Evolutionary conservation across 37 sponge, comb jelly and placozoan species (phyloP), one percentile per base, ranked within the genome.

Genomic region (Bolinopsis microptera): DNA sequence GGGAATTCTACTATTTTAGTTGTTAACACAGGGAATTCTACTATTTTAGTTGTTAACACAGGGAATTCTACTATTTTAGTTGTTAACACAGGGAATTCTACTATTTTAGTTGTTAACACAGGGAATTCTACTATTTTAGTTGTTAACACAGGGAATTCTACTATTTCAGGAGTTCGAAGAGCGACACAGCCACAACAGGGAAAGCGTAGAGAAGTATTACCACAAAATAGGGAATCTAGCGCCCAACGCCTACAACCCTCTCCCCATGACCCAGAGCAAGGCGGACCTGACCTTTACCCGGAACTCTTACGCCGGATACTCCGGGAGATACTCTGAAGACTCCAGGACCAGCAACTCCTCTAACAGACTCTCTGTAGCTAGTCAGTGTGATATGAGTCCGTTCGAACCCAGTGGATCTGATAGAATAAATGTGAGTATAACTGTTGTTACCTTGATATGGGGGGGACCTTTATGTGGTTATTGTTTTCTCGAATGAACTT

Each of bases 81-180:
- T n/a, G n/a, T n/a, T n/a, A n/a, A n/a, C n/a, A n/a, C n/a, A n/a
- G n/a, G n/a, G n/a, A n/a, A n/a, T n/a, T n/a, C n/a, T n/a, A n/a
- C n/a, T n/a, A n/a, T n/a, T n/a, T n/a, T n/a, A n/a, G n/a, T n/a
- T n/a, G n/a, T n/a, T n/a, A n/a, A n/a, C n/a, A n/a, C n/a, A n/a
- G n/a, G n/a, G n/a, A n/a, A n/a, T n/a, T n/a, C n/a, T n/a, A n/a
- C n/a, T n/a, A n/a, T n/a, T n/a, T n/a, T n/a, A n/a, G n/a, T n/a
- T n/a, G n/a, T n/a, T n/a, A n/a, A n/a, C n/a, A n/a, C n/a, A n/a
- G n/a, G n/a, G n/a, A n/a, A n/a, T n/a, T n/a, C n/a, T n/a, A n/a
- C n/a, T n/a, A n/a, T n/a, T n/a, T 27, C 80, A 77, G 80, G 80
- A 77, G 33, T 86, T 86, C 35, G 90, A 86, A 86, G 90, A 86